Base-by-base conservation (phyloP, 2,888 invertebrate species). In the Amphipyra berbera region DNA sequence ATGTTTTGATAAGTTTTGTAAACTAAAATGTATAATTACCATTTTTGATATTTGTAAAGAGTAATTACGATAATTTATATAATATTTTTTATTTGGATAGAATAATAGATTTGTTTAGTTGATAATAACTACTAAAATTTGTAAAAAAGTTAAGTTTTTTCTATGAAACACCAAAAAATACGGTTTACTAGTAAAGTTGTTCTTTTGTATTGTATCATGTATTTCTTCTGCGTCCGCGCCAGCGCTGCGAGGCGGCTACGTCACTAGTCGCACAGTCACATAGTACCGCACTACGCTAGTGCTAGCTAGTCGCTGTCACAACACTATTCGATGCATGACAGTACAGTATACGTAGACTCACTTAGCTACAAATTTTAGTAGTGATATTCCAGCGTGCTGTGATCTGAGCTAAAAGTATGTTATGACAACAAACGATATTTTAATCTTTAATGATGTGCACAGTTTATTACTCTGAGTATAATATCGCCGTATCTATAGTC, bases 181-280 rank as follows among this genome's bases (percentile, higher is more conserved):
- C 13, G 45, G 59, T 69, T 14, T 37, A 70, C 54, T 68, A 52
- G 55, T 69, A 78, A 82, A 83, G 85, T 88, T 87, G 88, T 88
- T 88, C 87, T 85, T 87, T 83, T 85, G 77, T 68, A 73, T 66
- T 59, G 70, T 77, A 68, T 70, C 80, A 79, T 82, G 82, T 82
- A 81, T 76, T 74, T 82, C 75, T 82, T 84, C 76, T 76, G 72
- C 76, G 78, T 79, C 85, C 86, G 86, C 87, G 84, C 81, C 88
- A 84, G 91, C 89, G 21, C 21, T 21, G 21, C 83, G 84, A 87
- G 85, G 83, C 45, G 59, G 59, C 52, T n/a, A 45, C 63, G 61
- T 50, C 49, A 21, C 54, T 45, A n/a, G 49, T 53, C 61, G 60
- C 50, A 52, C 62, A 47, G 52, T 45, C 65, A 59, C 70, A 8